These are phyloP conservation scores for Aspidiotus destructor DNA, from an alignment of 2,888 invertebrate genomes.

Conservation along the genomic window DNA sequence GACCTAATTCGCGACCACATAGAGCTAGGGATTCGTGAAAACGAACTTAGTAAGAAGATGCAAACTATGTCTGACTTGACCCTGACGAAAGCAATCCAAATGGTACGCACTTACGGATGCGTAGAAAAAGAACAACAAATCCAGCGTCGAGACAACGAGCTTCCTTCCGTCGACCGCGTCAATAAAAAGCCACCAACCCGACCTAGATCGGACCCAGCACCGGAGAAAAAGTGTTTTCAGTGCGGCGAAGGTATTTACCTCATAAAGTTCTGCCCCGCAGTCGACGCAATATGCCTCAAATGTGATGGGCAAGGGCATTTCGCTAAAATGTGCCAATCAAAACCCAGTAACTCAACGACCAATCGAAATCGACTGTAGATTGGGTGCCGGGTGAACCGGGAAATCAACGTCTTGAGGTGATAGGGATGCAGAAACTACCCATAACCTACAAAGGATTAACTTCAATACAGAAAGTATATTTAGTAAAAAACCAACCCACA, in stretches of 20 bases:
- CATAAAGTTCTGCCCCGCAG: not conserved
- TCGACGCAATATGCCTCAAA: not conserved
- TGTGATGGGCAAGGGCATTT: not conserved
- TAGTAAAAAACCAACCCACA: not conserved
- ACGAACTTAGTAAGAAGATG: not conserved
- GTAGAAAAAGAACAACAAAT: not conserved
- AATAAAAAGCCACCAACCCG: not conserved
- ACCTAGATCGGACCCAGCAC: not conserved
- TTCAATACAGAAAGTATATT: constrained; percentile 1
- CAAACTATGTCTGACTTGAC: not conserved
- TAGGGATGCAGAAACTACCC: constrained; percentile 2
- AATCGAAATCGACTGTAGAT: not conserved
- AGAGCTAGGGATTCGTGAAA: not conserved
- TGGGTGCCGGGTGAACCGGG: not conserved
- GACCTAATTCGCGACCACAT: not conserved
- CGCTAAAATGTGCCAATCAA: not conserved
- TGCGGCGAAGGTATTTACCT: no score
- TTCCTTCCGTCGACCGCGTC: not conserved
- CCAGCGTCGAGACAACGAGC: not conserved
- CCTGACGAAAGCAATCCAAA: not conserved
- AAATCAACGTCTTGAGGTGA: not conserved
- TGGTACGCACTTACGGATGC: not conserved
- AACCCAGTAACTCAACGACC: not conserved
- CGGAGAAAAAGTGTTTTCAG: not conserved
- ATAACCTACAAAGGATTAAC: not conserved